Evolutionary conservation across 2,113 vertebrate species (phyloP), one percentile per base, ranked within the genome.

Genomic region (Chrysochloris asiatica): DNA sequence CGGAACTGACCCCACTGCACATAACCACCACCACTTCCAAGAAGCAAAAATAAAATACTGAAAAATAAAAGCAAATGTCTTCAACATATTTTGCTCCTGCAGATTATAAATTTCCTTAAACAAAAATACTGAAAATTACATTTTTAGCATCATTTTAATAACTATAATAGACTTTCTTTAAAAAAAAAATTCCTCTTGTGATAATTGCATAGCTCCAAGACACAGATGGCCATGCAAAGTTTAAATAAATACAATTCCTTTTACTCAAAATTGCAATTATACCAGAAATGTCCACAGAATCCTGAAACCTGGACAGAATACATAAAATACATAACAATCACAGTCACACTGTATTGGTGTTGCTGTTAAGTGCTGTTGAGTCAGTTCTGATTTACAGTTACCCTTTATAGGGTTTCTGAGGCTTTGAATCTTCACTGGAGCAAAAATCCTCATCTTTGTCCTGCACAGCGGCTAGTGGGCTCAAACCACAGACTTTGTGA

Each of bases 51-150:
- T 63, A 50, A 93, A 47, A 85, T 30, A 50, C 7, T 38, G 47
- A 76, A 43, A 71, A 1, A n/a, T n/a, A 72, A 38, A 22, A 43
- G 30, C 65, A 67, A 19, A 38, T 8, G 3, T 48, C 16, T 90
- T 0, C 71, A 88, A 92, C 47, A 77, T 73, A 80, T 79, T 91
- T 11, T 61, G 6, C 30, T 83, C 19, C 24, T 26, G 26, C 54
- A 83, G 3, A 52, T 10, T 33, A 65, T 52, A 94, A 78, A 93
- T 41, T 17, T 72, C 54, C 19, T 88, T 61, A 24, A 87, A 87
- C 52, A 83, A 80, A 87, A 94, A 80, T 67, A 24, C 1, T 41
- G 3, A 83, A 56, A 36, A 28, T 38, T 65, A 22, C 75, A 41
- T 26, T 69, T 76, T 85, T 79, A 24, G 4, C 14, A 52, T 65